phyloP scores from a whole-genome alignment of 2,888 invertebrate genomes.

The Callyntrura guangdongensis region DNA sequence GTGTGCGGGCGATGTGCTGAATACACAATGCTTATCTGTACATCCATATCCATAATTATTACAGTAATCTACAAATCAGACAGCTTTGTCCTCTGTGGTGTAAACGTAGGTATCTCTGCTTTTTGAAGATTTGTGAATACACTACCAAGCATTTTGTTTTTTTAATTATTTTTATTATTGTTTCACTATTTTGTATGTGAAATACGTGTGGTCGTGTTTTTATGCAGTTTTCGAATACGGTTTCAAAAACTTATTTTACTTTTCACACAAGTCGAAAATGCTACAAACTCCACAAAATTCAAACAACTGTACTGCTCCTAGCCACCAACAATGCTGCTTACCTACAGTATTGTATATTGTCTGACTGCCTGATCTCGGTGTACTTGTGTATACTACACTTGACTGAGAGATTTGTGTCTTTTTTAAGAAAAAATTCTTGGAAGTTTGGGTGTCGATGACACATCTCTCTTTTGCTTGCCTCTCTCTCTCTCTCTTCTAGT shows the following conservation, averaged over 20 bases:
- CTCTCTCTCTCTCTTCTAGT: too few relatives aligned
- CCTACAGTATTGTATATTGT: too few relatives aligned
- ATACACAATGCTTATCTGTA: conserved; percentile 19
- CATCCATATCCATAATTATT: too few relatives aligned
- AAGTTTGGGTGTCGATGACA: conserved; percentile 73
- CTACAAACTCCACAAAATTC: background rate
- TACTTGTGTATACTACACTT: conserved; percentile 24
- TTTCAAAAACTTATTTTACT: conserved; percentile 27
- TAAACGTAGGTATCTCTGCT: too few relatives aligned
- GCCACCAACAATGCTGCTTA: too few relatives aligned
- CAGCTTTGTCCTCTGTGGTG: conserved; percentile 26
- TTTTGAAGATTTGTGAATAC: too few relatives aligned
- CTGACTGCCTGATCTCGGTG: background rate
- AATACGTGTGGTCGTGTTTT: conserved; percentile 60
- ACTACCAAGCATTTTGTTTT: too few relatives aligned
- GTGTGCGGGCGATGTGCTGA: conserved; percentile 7
- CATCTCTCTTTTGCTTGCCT: conserved; percentile 58
- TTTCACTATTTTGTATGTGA: conserved; percentile 15
- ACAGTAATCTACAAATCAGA: background rate
- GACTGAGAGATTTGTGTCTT: conserved; percentile 74
- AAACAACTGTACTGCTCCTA: conserved; percentile 38
- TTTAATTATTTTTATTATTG: too few relatives aligned
- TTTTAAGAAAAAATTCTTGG: conserved; percentile 68
- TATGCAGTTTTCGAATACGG: conserved; percentile 43
- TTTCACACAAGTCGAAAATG: conserved; percentile 14